These are phyloP conservation scores for Steromphala cineraria DNA, from an alignment of 2,888 invertebrate genomes.

Conservation along the genomic window DNA sequence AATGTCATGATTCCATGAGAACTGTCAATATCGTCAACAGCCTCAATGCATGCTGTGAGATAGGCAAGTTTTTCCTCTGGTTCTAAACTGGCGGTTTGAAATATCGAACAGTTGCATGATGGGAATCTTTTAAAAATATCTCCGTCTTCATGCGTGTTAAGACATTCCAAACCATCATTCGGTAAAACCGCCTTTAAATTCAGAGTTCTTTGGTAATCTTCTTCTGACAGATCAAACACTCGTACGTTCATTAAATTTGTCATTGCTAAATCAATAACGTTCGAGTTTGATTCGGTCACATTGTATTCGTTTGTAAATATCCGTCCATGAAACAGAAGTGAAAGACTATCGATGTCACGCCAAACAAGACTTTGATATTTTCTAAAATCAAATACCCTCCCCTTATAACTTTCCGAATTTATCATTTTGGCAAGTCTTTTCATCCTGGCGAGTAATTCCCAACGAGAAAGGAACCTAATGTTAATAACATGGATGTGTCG, in stretches of 20 bases:
- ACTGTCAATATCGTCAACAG: background rate
- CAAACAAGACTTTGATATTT: background rate
- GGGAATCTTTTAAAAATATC: background rate
- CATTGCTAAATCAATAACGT: background rate
- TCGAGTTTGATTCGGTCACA: background rate
- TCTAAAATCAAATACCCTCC: background rate
- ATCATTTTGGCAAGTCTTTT: background rate
- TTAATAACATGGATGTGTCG: background rate
- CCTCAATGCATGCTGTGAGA: background rate
- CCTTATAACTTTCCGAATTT: background rate
- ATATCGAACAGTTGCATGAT: background rate
- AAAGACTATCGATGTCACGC: background rate
- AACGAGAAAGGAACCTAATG: background rate
- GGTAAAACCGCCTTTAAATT: background rate
- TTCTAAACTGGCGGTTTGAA: background rate
- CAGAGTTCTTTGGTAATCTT: background rate
- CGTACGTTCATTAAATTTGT: background rate
- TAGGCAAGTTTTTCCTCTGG: background rate
- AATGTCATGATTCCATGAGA: background rate
- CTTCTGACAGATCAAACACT: slow-evolving; percentile 4
- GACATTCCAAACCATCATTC: background rate
- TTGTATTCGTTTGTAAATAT: background rate
- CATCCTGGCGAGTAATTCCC: background rate
- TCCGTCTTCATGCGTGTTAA: background rate
- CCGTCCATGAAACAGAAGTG: background rate